Evolutionary conservation across 2,113 vertebrate species (phyloP).

Genomic region (Gasterosteus nipponicus): DNA sequence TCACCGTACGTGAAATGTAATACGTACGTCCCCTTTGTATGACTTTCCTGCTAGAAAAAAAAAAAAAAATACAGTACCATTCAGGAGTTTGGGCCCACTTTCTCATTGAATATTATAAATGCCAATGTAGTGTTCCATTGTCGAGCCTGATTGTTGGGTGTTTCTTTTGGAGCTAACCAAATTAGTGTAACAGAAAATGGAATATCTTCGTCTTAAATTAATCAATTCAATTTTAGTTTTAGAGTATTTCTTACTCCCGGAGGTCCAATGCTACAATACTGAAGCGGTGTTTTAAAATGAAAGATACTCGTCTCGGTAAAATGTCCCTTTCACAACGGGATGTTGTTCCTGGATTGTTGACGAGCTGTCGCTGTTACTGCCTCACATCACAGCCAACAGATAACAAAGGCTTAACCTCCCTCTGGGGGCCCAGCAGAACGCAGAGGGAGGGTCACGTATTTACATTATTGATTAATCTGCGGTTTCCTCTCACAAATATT

Average conservation of each 20-base stretch:
- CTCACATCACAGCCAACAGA: slow-evolving; percentile 2
- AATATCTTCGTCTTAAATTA: not conserved
- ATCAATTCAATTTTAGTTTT: not conserved
- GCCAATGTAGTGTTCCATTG: no score
- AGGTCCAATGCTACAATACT: not conserved
- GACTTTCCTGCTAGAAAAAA: not conserved
- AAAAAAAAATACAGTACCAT: not conserved
- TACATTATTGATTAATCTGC: not conserved
- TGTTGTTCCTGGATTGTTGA: slow-evolving; percentile 15
- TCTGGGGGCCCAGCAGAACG: not conserved
- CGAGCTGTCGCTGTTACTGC: slow-evolving; percentile 1
- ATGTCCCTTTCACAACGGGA: not conserved
- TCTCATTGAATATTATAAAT: no score
- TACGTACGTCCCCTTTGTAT: not conserved
- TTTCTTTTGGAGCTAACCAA: not conserved
- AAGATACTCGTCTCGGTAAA: not conserved
- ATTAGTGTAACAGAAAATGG: not conserved
- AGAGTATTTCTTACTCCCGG: not conserved
- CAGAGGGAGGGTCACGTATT: not conserved
- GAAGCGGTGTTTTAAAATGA: not conserved
- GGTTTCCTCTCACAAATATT: slow-evolving; percentile 4
- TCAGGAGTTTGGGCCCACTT: no score
- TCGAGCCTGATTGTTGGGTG: not conserved
- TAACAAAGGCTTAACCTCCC: not conserved
- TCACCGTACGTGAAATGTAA: not conserved